A percentile compares a stretch with the other conserved stretches of the same genome.
Evolutionary conservation across 2,113 vertebrate genomes (phyloP).

Genomic region (Nanger granti): DNA sequence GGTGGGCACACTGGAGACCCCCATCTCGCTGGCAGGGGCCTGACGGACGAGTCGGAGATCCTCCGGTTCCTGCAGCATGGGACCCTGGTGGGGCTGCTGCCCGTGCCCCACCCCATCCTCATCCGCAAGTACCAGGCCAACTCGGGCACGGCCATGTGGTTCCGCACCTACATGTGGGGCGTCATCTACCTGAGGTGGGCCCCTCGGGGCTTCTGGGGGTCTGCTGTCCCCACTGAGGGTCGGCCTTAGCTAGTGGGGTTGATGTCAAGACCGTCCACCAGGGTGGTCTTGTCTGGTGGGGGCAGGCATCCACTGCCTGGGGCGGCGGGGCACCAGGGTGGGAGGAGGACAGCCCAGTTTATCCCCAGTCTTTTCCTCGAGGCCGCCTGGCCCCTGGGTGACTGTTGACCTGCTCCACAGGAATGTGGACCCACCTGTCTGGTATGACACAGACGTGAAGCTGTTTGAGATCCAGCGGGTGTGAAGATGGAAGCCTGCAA

Average conservation of each 20-base stretch:
- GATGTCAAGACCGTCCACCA: not conserved
- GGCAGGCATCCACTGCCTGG: not conserved
- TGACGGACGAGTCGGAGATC: conserved; percentile 98
- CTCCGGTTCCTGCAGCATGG: conserved; percentile 97
- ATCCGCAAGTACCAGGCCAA: conserved; percentile 99
- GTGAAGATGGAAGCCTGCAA: conserved; percentile 69
- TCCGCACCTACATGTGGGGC: conserved; percentile 99
- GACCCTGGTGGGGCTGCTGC: conserved; percentile 95
- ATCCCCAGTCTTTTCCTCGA: not conserved
- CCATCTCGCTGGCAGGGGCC: conserved; percentile 79
- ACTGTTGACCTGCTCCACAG: conserved; percentile 72
- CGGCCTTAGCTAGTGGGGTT: not conserved
- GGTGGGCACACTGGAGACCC: not conserved
- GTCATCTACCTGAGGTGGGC: conserved; percentile 95
- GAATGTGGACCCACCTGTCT: conserved; percentile 86
- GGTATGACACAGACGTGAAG: conserved; percentile 98
- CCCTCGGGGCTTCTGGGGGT: not conserved
- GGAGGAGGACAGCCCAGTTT: not conserved
- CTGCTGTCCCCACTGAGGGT: not conserved
- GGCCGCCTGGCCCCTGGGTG: not conserved
- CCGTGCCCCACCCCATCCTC: conserved; percentile 97
- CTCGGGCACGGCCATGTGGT: conserved; percentile 97
- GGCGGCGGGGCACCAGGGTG: not conserved
- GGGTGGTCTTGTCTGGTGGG: not conserved
- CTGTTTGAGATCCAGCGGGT: conserved; percentile 99